Conservation (phyloP, 2,888 invertebrate genomes). For the Silvanus unidentatus region DNA sequence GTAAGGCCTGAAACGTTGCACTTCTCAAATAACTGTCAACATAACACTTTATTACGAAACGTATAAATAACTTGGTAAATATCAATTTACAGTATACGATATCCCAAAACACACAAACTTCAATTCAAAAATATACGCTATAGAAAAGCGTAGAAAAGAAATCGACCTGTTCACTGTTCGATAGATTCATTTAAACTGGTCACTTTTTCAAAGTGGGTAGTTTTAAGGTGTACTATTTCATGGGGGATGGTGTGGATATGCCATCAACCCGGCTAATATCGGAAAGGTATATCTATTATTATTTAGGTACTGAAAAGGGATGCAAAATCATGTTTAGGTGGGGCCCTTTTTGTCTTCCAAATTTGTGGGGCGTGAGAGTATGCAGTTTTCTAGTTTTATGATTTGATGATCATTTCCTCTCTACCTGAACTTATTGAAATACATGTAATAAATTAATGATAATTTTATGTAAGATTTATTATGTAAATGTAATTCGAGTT, state of each 20-base stretch:
- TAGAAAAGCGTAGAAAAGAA: not conserved
- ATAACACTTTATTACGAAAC: too few relatives aligned
- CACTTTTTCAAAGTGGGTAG: slow-evolving; percentile 23
- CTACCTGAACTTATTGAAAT: slow-evolving; percentile 10
- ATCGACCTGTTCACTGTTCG: slow-evolving; percentile 18
- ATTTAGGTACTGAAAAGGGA: not conserved
- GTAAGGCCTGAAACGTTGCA: too few relatives aligned
- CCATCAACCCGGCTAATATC: not conserved
- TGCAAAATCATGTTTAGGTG: slow-evolving; percentile 4
- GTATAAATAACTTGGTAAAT: too few relatives aligned
- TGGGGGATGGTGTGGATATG: slow-evolving; percentile 15
- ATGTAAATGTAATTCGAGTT: not conserved
- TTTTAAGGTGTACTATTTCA: slow-evolving; percentile 26
- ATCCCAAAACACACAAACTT: not conserved
- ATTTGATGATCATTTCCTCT: slow-evolving; percentile 14
- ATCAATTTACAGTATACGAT: not conserved
- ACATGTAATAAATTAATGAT: slow-evolving; percentile 1
- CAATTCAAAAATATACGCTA: too few relatives aligned
- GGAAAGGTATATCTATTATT: slow-evolving; percentile 12
- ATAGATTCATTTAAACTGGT: slow-evolving; percentile 5
- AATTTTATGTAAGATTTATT: not conserved
- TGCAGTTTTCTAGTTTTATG: slow-evolving; percentile 31
- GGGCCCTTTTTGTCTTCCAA: slow-evolving; percentile 16
- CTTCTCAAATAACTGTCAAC: too few relatives aligned
- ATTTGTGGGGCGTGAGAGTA: slow-evolving; percentile 36